Evolutionary conservation across 2,888 invertebrate species (phyloP), one percentile per base, ranked within the genome.

Genomic region (Athrips mouffetella): DNA sequence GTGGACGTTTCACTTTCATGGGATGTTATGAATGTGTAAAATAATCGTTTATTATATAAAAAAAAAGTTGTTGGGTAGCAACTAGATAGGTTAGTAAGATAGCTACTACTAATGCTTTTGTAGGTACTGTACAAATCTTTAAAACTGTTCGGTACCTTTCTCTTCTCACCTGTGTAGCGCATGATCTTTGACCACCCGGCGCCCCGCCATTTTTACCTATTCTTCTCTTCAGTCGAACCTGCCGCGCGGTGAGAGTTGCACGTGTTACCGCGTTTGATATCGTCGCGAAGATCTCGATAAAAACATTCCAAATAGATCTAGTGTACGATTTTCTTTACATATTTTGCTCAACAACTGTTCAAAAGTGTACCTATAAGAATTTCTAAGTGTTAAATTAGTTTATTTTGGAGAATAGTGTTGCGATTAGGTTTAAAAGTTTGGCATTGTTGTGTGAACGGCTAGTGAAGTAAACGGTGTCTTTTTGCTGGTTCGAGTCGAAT

Each of bases 141-240:
- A n/a, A 25, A 25, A 25, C 4, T 25, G 25, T 25, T 25, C 8
- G 25, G 4, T 25, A 25, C 4, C 31, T 3, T 8, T 54, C 54
- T 47, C 47, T 48, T 47, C 41, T 52, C 54, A 67, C 70, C 73
- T 70, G 67, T 66, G 57, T 60, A 54, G 68, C 66, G 71, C 69
- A 73, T 76, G 68, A 72, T 79, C 79, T 78, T 73, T 79, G 79
- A 60, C 66, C 62, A 65, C 61, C 62, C 65, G 66, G 63, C 66
- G 64, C 63, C 58, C 47, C 76, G 80, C 77, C 81, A 81, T 78
- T 75, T 77, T 73, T 71, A 60, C 59, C 47, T 37, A 27, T 37
- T 40, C 39, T 30, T 11, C 13, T 11, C 57, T 2, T 67, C 77
- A 84, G 84, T 85, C 80, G 76, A 75, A 80, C 77, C 80, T 74